phyloP scores from a whole-genome alignment of 2,888 invertebrate species.

The Pristionchus mayeri region DNA sequence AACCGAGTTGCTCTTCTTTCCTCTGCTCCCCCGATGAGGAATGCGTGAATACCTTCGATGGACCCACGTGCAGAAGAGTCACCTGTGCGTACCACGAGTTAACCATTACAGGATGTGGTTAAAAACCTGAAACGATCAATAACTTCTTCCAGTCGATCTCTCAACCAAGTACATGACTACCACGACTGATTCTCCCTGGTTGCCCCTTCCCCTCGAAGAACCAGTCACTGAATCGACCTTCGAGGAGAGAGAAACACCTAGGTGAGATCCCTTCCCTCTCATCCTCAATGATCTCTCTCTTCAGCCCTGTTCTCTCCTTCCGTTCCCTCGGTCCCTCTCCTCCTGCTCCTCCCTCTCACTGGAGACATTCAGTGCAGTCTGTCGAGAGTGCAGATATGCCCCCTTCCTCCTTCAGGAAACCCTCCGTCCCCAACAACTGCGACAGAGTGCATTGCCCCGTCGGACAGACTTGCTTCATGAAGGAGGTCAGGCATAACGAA shows the following conservation, averaged over 20 bases:
- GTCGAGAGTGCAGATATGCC: slow-evolving; percentile 21
- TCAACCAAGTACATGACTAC: slow-evolving; percentile 2
- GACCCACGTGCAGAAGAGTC: slow-evolving; percentile 35
- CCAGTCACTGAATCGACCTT: neutral
- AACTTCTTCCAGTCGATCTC: neutral
- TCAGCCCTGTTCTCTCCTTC: neutral
- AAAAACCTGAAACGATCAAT: neutral
- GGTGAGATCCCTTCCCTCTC: neutral
- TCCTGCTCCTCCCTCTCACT: neutral
- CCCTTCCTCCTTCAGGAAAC: neutral
- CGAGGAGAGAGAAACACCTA: neutral
- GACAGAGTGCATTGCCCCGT: neutral
- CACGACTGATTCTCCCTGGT: neutral
- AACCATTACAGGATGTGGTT: neutral
- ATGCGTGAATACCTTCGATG: slow-evolving; percentile 36
- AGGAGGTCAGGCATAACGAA: neutral
- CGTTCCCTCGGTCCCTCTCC: neutral
- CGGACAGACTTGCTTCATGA: slow-evolving; percentile 25
- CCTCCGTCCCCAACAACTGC: neutral
- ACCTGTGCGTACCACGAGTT: neutral
- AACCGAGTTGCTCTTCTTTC: neutral
- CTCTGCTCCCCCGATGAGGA: neutral
- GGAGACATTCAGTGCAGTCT: neutral
- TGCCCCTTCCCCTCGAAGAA: neutral
- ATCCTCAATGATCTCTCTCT: neutral